Evolutionary conservation across 2,888 invertebrate genomes (phyloP).

Genomic region (Sicus ferrugineus): DNA sequence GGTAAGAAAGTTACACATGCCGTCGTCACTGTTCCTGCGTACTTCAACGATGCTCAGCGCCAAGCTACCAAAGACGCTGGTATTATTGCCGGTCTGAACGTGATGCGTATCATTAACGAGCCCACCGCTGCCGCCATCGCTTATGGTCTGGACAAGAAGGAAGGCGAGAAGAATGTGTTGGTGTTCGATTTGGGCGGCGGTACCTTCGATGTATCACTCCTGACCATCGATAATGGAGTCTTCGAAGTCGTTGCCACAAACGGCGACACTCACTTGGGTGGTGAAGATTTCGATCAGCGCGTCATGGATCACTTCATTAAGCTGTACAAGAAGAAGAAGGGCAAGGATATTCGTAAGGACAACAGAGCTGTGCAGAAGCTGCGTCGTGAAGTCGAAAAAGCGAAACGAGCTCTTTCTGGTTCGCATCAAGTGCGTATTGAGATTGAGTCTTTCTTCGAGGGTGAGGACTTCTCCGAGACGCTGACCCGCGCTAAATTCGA

Average conservation of each 20-base stretch:
- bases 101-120: slow-evolving; percentile 91
- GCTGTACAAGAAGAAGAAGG: slow-evolving; percentile 98
- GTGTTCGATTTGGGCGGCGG: slow-evolving; percentile 99
- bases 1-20: slow-evolving; percentile 91
- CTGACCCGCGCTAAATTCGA: slow-evolving; percentile 98
- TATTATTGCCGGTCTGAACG: slow-evolving; percentile 76
- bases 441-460: slow-evolving; percentile 98
- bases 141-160: slow-evolving; percentile 95
- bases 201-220: slow-evolving; percentile 97
- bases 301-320: slow-evolving; percentile 99
- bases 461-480: slow-evolving; percentile 98
- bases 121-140: slow-evolving; percentile 97
- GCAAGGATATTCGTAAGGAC: slow-evolving; percentile 94
- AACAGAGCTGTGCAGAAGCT: slow-evolving; percentile 95
- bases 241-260: slow-evolving; percentile 77
- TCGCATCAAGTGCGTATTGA: slow-evolving; percentile 95
- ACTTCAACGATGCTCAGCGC: slow-evolving; percentile 99
- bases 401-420: slow-evolving; percentile 93
- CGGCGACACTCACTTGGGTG: slow-evolving; percentile 97
- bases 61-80: slow-evolving; percentile 99
- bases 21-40: slow-evolving; percentile 74
- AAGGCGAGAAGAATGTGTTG: slow-evolving; percentile 97
- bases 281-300: slow-evolving; percentile 98
- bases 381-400: slow-evolving; percentile 96
- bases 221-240: slow-evolving; percentile 98